A percentile compares a stretch with the other conserved stretches of the same genome.
Evolutionary conservation across 37 sponge, comb jelly and placozoan species (phyloP).

Genomic region (Cladorhizidae sp.): DNA sequence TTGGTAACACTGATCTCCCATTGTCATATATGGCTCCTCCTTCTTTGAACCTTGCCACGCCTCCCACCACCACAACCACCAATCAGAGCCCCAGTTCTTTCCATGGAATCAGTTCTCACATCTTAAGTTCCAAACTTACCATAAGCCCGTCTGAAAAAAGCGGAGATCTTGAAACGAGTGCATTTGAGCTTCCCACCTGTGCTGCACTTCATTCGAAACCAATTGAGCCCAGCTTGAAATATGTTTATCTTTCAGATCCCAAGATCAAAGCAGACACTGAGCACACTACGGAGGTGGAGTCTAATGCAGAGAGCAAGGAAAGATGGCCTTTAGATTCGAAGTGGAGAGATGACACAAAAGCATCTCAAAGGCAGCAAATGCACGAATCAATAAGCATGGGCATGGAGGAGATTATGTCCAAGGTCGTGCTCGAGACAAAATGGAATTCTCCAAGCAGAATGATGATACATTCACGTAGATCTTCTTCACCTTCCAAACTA

Average conservation of each 20-base stretch:
- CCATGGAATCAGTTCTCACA: background rate
- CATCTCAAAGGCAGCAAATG: background rate
- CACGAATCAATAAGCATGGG: conserved; percentile 12
- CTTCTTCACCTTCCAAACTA: background rate
- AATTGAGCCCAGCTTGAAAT: background rate
- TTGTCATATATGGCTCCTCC: background rate
- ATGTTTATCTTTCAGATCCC: background rate
- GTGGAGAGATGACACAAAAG: background rate
- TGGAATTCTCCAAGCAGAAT: background rate
- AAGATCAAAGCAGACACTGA: background rate
- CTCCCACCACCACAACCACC: background rate
- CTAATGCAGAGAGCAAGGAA: too few relatives aligned
- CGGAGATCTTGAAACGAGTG: background rate
- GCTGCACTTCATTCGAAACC: background rate
- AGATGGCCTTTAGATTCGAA: too few relatives aligned
- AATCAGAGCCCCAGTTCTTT: background rate
- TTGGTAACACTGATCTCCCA: background rate
- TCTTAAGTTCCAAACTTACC: background rate
- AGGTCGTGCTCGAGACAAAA: conserved; percentile 1
- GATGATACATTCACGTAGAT: background rate
- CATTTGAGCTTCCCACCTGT: background rate
- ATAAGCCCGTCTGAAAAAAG: conserved; percentile 1
- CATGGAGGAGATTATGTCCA: conserved; percentile 15
- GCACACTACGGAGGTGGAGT: background rate
- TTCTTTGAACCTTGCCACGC: background rate